Base-by-base conservation (phyloP, 2,113 vertebrate genomes). In the Oncorhynchus gorbuscha region DNA sequence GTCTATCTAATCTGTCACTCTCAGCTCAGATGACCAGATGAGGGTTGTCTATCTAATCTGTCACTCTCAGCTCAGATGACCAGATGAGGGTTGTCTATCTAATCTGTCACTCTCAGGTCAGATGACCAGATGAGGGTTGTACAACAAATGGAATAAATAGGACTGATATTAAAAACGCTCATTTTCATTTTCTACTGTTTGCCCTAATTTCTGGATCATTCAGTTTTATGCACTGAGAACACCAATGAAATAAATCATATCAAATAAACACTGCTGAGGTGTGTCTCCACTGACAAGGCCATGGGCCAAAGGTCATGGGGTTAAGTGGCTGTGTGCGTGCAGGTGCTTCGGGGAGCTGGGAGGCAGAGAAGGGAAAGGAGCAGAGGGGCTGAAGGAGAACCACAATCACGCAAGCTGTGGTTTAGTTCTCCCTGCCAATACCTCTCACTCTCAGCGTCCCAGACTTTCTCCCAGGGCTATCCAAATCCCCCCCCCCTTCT, bases 371-470 rank as follows among this genome's bases (percentile, higher is more conserved):
- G 11, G 75, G 20, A 62, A 67, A 12, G 11, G 18, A 74, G 59
- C 79, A 76, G 76, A 51, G 85, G 74, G 81, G 71, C 79, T 78
- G 79, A 32, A 77, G 76, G 83, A 82, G 85, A 88, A 89, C 82
- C 30, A 74, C 90, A 92, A 92, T 94, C 94, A 93, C 86, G 87
- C 74, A 90, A 93, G 88, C 91, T 72, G 39, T 87, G 93, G 94
- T 93, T 95, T 92, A 22, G 72, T 88, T 77, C 85, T 86, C 67
- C 87, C 86, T 77, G 94, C 94, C 92, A 94, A 87, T 89, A 92
- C 86, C 91, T 94, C 93, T 95, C 92, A 91, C 93, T 94, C 92
- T 93, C 84, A 32, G 88, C 90, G 73, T 90, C 91, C 85, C 89
- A 88, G 91, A 79, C n/a, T 86, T 82, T 91, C 92, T 94, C 91